These are phyloP conservation scores for Drosophila putrida DNA, from an alignment of 2,888 invertebrate species.

Conservation along the genomic window DNA sequence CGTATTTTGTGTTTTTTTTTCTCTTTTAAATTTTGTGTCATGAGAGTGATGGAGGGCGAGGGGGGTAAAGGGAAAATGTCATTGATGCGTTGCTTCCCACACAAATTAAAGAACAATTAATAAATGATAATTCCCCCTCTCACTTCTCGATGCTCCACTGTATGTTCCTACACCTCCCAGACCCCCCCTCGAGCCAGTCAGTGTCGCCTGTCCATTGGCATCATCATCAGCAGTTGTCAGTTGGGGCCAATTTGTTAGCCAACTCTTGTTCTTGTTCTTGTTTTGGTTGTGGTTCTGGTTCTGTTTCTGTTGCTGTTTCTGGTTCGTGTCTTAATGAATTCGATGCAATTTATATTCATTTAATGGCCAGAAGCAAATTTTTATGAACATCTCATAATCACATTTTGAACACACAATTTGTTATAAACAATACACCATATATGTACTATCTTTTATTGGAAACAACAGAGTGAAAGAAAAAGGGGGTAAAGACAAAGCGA, in stretches of 20 bases:
- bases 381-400: slow-evolving; percentile 66
- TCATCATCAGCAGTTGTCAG: slow-evolving; percentile 43
- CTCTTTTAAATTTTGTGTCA: not conserved
- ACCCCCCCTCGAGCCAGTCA: slow-evolving; percentile 16
- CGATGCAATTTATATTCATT: slow-evolving; percentile 70
- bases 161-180: not conserved
- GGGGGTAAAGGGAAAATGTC: slow-evolving; percentile 4
- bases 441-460: not conserved
- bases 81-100: slow-evolving; percentile 69
- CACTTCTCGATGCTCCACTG: not conserved
- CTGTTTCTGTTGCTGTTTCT: slow-evolving; percentile 2
- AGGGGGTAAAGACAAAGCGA: not conserved
- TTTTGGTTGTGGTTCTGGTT: not conserved
- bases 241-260: slow-evolving; percentile 51
- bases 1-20: not conserved
- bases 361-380: slow-evolving; percentile 67
- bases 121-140: slow-evolving; percentile 64
- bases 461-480: not conserved
- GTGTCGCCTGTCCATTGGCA: slow-evolving; percentile 48
- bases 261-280: slow-evolving; percentile 17
- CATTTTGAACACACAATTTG: slow-evolving; percentile 72
- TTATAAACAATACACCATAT: slow-evolving; percentile 23
- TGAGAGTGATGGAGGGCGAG: not conserved
- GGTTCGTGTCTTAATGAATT: slow-evolving; percentile 50
- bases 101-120: slow-evolving; percentile 78